phyloP scores from a whole-genome alignment of 2,888 invertebrate species.

The Thalpophila matura region DNA sequence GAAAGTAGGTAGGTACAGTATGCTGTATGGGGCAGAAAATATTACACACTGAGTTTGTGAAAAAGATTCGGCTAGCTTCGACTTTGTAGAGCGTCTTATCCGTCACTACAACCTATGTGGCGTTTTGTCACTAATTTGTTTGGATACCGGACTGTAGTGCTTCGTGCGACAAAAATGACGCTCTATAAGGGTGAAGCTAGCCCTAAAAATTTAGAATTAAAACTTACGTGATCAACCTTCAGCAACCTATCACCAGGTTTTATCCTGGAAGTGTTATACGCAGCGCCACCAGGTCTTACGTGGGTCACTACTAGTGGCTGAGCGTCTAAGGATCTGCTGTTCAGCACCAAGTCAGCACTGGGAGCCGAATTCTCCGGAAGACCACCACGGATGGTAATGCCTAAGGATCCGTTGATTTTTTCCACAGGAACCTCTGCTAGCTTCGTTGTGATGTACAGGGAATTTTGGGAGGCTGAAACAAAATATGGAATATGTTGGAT shows the following conservation, averaged over 20 bases:
- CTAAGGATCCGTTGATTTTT: constrained; percentile 95
- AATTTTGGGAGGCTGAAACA: constrained; percentile 92
- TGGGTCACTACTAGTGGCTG: constrained; percentile 97
- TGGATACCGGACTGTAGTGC: no score
- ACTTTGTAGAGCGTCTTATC: no score
- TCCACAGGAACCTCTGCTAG: constrained; percentile 95
- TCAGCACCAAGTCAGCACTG: constrained; percentile 92
- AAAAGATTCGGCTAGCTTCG: no score
- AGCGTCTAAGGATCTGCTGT: constrained; percentile 89
- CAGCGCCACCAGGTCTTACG: constrained; percentile 96
- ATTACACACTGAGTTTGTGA: no score
- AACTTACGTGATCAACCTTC: constrained; percentile 95
- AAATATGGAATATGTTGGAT: constrained; percentile 13
- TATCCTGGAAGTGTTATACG: constrained; percentile 97
- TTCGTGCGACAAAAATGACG: no score
- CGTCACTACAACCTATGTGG: no score
- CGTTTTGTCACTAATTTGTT: no score
- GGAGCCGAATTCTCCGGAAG: constrained; percentile 90
- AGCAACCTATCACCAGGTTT: constrained; percentile 97
- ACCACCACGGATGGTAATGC: constrained; percentile 96
- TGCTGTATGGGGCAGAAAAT: no score
- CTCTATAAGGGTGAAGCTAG: no score
- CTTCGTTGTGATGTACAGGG: constrained; percentile 94
- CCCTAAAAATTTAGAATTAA: neutral
- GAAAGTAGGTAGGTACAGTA: no score